Percentiles rank a stretch among this genome's conserved stretches.
phyloP scores from a whole-genome alignment of 2,888 invertebrate genomes.

The Drosophila quinaria region DNA sequence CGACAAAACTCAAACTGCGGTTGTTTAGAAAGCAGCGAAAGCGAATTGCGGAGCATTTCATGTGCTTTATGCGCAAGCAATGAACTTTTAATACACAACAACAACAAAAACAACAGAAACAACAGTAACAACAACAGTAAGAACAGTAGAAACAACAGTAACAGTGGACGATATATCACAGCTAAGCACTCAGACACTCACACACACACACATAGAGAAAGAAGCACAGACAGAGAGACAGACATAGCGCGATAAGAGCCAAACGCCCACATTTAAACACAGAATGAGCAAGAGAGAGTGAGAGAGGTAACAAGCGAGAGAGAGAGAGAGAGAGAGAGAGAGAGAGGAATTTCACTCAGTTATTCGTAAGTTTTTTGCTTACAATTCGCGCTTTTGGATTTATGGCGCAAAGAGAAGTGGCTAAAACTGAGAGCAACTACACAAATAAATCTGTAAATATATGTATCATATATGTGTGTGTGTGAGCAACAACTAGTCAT shows the following conservation, averaged over 20 bases:
- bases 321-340: background rate
- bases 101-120: conserved; percentile 40
- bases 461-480: background rate
- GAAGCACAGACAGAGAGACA: conserved; percentile 8
- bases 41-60: conserved; percentile 71
- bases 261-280: conserved; percentile 43
- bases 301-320: too few relatives aligned
- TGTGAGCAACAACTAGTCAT: conserved; percentile 2
- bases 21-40: conserved; percentile 68
- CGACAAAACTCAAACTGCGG: conserved; percentile 75
- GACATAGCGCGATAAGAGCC: conserved; percentile 23
- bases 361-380: conserved; percentile 39
- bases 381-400: conserved; percentile 45
- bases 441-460: conserved; percentile 12
- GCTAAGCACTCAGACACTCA: conserved; percentile 70
- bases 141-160: conserved; percentile 32
- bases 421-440: conserved; percentile 18
- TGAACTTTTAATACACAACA: conserved; percentile 79
- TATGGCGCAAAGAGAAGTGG: conserved; percentile 37
- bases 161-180: conserved; percentile 71
- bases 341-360: conserved; percentile 13
- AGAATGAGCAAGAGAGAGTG: background rate
- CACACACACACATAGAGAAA: conserved; percentile 34
- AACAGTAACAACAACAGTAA: conserved; percentile 30
- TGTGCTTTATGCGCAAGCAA: conserved; percentile 80